Evolutionary conservation across 2,888 invertebrate genomes (phyloP).

Genomic region (Cloeon dipterum): DNA sequence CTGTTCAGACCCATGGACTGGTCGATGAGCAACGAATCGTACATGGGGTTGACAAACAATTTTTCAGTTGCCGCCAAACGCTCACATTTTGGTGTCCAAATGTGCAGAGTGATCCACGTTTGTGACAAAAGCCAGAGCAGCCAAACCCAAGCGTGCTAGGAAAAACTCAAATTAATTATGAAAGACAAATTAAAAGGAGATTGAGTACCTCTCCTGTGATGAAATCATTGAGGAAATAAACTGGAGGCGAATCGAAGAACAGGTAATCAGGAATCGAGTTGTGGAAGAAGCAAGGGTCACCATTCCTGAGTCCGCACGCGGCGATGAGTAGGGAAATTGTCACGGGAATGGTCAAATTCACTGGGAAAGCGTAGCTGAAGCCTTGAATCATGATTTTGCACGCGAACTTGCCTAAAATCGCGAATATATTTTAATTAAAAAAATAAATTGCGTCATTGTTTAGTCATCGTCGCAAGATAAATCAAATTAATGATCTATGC

Average conservation of each 20-base stretch:
- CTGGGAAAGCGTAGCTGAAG: conserved; percentile 65
- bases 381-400: conserved; percentile 77
- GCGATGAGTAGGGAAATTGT: conserved; percentile 42
- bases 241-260: conserved; percentile 26
- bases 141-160: conserved; percentile 52
- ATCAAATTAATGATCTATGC: too few relatives aligned
- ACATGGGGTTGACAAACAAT: conserved; percentile 65
- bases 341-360: conserved; percentile 51
- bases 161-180: not conserved
- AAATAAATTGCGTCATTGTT: not conserved
- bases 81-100: conserved; percentile 67
- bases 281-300: conserved; percentile 41
- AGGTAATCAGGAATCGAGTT: conserved; percentile 23
- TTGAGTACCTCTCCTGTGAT: conserved; percentile 21
- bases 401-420: conserved; percentile 42
- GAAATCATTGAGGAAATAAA: conserved; percentile 26
- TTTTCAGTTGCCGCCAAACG: conserved; percentile 64
- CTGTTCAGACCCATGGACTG: conserved; percentile 67
- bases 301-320: conserved; percentile 36
- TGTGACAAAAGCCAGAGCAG: conserved; percentile 60
- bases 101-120: conserved; percentile 64
- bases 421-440: not conserved
- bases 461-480: too few relatives aligned
- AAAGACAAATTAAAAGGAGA: not conserved
- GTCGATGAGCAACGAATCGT: conserved; percentile 58